Base-by-base conservation (phyloP, 1,140 invertebrate species). In the Aphelenchoides besseyi region DNA sequence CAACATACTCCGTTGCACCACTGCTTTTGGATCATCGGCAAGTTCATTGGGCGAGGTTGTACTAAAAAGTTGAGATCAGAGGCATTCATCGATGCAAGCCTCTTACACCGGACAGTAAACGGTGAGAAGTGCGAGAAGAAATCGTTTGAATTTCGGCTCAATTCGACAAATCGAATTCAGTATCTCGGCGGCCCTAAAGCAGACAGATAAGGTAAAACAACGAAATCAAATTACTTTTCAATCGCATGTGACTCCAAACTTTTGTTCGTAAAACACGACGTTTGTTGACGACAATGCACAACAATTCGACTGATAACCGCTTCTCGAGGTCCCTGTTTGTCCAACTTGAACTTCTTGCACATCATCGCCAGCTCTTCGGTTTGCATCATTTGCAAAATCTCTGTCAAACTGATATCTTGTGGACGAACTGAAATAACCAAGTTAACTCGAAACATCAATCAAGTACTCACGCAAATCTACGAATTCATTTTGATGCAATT, bases 51-150 rank as follows among this genome's bases (percentile, higher is more conserved):
- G n/a, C n/a, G n/a, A n/a, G n/a, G n/a, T n/a, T n/a, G n/a, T n/a
- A n/a, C n/a, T n/a, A n/a, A n/a, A n/a, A n/a, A n/a, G n/a, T n/a
- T n/a, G n/a, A n/a, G n/a, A n/a, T n/a, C n/a, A n/a, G n/a, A n/a
- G n/a, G n/a, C n/a, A n/a, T n/a, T n/a, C n/a, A n/a, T n/a, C n/a
- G n/a, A n/a, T n/a, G n/a, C n/a, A n/a, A n/a, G n/a, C n/a, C n/a
- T n/a, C n/a, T n/a, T 30, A 63, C 23, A 72, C 29, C 30, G 74
- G 74, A 5, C 62, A 78, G 32, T 75, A 75, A 1, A 75, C 67
- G 37, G 75, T 74, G 5, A 77, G 64, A 54, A 75, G 37, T 30
- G 69, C 30, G 18, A 37, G 41, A 30, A 75, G 52, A 23, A 75
- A 62, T 33, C 68, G 26, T 5, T 53, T 30, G 1, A 55, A 16